Base-by-base conservation (phyloP, 2,113 vertebrate genomes). In the Trogon surrucura region DNA sequence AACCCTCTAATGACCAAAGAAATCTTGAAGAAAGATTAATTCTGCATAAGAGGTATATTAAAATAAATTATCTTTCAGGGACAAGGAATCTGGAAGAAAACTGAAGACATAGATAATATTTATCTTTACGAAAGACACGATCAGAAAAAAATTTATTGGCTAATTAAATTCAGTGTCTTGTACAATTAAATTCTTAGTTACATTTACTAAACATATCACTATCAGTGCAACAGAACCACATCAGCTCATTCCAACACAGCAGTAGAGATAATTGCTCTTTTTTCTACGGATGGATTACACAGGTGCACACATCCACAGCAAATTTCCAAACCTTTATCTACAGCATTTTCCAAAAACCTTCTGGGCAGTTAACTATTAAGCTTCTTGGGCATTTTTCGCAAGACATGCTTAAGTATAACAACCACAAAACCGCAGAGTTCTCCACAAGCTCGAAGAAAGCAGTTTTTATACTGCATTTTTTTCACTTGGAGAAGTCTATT, bases 101-200 rank as follows among this genome's bases (percentile, higher is more conserved):
- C 27, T 57, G 25, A n/a, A 20, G 16, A 77, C 38, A 73, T 56
- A 91, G 87, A 95, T 4, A 91, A 74, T 69, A 65, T 77, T 89
- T 47, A 71, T 74, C 82, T 32, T 94, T 92, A 80, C 2, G 13
- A 93, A 85, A 54, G 77, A 94, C 34, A 74, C 47, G 58, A 80
- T 19, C 15, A 66, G 56, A 38, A 85, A 6, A 36, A 85, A 96
- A 92, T 88, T 69, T 72, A 75, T 70, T 94, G 80, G 48, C 74
- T 88, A 94, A 91, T 92, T 87, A 88, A 93, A 96, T 89, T 82
- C 65, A 66, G 30, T 34, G 29, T 44, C 50, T 47, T 60, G 53
- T 38, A 61, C 51, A 89, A 93, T 67, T 85, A 80, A 89, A 90
- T 91, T 93, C 60, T 60, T 79, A 66, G 53, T 84, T 65, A 47